Evolutionary conservation across 2,797 vertebrate genomes (phyloP).

Genomic region (Sylvilagus floridanus): DNA sequence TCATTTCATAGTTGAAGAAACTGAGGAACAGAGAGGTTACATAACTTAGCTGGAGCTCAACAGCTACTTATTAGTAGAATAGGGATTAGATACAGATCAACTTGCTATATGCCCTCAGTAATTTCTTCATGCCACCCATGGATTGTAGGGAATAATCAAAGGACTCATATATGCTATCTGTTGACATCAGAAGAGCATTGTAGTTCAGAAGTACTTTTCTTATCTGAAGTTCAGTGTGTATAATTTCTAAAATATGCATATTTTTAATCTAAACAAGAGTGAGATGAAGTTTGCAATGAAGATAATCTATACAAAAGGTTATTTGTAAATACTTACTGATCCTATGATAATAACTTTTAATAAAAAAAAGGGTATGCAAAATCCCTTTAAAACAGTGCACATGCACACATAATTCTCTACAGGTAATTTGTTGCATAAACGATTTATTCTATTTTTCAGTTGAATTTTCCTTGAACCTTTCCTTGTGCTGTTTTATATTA

Average conservation of each 20-base stretch:
- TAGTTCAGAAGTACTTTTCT: background rate
- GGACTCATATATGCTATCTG: background rate
- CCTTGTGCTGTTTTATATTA: background rate
- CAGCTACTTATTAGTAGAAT: background rate
- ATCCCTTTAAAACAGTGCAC: background rate
- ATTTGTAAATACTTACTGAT: background rate
- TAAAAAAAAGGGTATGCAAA: background rate
- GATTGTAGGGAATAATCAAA: background rate
- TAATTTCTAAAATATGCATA: background rate
- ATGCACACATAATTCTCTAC: background rate
- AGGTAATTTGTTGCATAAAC: background rate
- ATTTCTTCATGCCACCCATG: background rate
- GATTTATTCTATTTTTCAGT: background rate
- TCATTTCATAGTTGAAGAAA: background rate
- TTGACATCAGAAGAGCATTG: background rate
- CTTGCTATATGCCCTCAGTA: background rate
- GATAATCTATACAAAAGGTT: background rate
- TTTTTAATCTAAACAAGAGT: background rate
- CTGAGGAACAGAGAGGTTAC: background rate
- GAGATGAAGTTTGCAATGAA: background rate
- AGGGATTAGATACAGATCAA: background rate
- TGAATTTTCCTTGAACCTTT: conserved; percentile 15
- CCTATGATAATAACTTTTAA: conserved; percentile 6
- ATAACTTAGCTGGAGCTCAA: background rate
- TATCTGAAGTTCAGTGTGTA: background rate